These are phyloP conservation scores for Heliornis fulica DNA, from an alignment of 2,113 vertebrate genomes.

Conservation along the genomic window DNA sequence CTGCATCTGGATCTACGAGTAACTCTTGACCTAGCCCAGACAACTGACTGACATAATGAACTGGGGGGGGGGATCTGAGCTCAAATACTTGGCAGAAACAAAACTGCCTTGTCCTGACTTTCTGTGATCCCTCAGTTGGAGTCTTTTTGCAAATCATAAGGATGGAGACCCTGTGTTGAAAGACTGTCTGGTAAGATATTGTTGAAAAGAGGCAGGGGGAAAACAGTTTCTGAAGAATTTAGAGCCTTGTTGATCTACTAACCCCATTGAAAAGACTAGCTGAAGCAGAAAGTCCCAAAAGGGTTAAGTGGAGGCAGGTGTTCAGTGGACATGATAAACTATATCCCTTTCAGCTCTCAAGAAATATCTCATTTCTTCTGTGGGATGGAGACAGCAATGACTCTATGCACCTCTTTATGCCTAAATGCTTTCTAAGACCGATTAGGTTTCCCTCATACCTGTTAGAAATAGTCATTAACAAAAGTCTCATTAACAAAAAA, in stretches of 20 bases:
- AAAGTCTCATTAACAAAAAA: not conserved
- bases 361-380: constrained; percentile 42
- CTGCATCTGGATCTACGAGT: constrained; percentile 65
- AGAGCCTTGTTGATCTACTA: constrained; percentile 55
- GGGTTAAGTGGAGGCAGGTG: constrained; percentile 83
- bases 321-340: constrained; percentile 45
- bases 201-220: constrained; percentile 17
- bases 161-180: constrained; percentile 58
- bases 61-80: not conserved
- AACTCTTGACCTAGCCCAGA: constrained; percentile 71
- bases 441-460: constrained; percentile 1
- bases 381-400: not conserved
- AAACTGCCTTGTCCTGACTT: constrained; percentile 53
- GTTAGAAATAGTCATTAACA: not conserved
- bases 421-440: not conserved
- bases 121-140: constrained; percentile 62
- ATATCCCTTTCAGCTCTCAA: not conserved
- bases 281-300: constrained; percentile 81
- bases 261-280: constrained; percentile 75
- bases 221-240: constrained; percentile 50
- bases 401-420: not conserved
- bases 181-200: constrained; percentile 69
- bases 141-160: constrained; percentile 62
- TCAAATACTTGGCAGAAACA: constrained; percentile 33
- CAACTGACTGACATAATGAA: constrained; percentile 70